Percentiles rank a stretch among this genome's conserved stretches.
Evolutionary conservation across 92 coral and sea anemone genomes (phyloP).

Genomic region (Palythoa heliodiscus): DNA sequence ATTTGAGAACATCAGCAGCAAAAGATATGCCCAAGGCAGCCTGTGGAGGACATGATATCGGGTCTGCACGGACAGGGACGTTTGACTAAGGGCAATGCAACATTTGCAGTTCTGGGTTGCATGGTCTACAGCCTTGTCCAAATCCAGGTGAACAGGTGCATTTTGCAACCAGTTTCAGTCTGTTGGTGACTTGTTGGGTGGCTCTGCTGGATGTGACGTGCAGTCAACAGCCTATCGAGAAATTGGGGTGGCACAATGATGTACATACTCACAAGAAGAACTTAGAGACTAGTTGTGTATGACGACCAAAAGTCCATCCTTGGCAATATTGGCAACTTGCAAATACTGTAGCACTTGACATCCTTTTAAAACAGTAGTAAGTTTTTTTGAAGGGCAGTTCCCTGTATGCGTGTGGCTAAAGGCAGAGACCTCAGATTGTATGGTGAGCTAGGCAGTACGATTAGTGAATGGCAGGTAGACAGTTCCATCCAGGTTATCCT

Average conservation of each 20-base stretch:
- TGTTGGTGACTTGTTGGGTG: slow-evolving; percentile 36
- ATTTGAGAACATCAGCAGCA: slow-evolving; percentile 32
- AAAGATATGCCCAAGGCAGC: slow-evolving; percentile 26
- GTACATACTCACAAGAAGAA: slow-evolving; percentile 7
- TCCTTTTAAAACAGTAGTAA: neutral
- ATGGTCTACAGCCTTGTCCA: slow-evolving; percentile 11
- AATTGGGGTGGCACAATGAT: slow-evolving; percentile 31
- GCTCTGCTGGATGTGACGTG: slow-evolving; percentile 28
- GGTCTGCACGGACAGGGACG: slow-evolving; percentile 4
- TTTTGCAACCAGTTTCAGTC: neutral
- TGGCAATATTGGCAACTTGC: slow-evolving; percentile 8
- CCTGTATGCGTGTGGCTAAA: slow-evolving; percentile 7
- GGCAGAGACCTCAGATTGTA: slow-evolving; percentile 30
- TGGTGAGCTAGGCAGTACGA: slow-evolving; percentile 22
- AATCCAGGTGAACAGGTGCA: neutral
- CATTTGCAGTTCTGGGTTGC: slow-evolving; percentile 19
- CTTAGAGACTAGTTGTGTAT: neutral
- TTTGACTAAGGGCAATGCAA: neutral
- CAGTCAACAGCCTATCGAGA: slow-evolving; percentile 27
- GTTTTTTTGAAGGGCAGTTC: too few species aligned
- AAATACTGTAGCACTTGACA: neutral
- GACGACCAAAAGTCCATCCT: slow-evolving; percentile 19
- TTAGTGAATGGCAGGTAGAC: slow-evolving; percentile 51
- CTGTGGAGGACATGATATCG: slow-evolving; percentile 16
- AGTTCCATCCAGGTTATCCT: slow-evolving; percentile 44